Conservation (phyloP, 2,888 invertebrate genomes). For the Hoplodrina ambigua region DNA sequence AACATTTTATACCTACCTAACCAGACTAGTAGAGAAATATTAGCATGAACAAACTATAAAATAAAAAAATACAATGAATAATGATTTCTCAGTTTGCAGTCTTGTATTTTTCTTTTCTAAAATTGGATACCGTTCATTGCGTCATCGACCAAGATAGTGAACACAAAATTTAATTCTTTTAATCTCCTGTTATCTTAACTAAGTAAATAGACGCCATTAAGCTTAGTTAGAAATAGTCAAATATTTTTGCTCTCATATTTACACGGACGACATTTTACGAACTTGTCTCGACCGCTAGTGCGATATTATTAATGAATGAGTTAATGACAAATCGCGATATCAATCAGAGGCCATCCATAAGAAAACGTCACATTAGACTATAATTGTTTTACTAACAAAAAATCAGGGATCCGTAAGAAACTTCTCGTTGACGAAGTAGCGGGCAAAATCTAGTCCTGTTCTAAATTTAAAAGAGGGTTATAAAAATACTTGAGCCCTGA, state of each 20-base stretch:
- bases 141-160: conserved; percentile 14
- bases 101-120: not conserved
- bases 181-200: conserved; percentile 17
- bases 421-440: too few relatives aligned
- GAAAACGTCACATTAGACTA: conserved; percentile 1
- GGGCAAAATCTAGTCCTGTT: too few relatives aligned
- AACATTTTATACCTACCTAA: not conserved
- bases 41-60: conserved; percentile 20
- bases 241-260: conserved; percentile 23
- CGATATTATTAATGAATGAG: not conserved
- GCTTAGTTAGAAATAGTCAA: conserved; percentile 4
- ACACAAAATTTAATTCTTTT: conserved; percentile 12
- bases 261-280: not conserved
- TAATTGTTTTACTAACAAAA: too few relatives aligned
- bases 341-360: conserved; percentile 7
- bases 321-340: conserved; percentile 4
- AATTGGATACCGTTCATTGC: conserved; percentile 13
- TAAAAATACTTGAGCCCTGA: conserved; percentile 28
- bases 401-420: too few relatives aligned
- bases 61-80: not conserved
- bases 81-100: not conserved
- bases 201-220: conserved; percentile 29
- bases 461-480: not conserved
- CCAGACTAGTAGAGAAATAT: conserved; percentile 7
- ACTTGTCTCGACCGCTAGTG: conserved; percentile 5